A percentile compares a stretch with the other conserved stretches of the same genome.
These are phyloP conservation scores for Brachionus asplanchnoidis DNA, from an alignment of 1,140 invertebrate genomes.

Conservation along the genomic window DNA sequence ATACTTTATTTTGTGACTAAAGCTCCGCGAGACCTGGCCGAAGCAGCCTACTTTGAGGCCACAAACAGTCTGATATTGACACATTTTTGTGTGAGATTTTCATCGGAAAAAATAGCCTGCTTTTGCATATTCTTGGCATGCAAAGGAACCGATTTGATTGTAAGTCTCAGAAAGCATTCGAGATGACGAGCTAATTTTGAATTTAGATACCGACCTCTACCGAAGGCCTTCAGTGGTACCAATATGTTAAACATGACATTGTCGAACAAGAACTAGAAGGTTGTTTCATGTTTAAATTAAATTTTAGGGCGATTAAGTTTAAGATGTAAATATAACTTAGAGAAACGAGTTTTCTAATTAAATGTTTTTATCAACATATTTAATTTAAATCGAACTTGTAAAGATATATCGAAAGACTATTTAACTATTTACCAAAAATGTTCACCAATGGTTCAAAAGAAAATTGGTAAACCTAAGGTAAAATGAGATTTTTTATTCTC, in stretches of 20 bases:
- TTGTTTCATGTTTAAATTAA: conserved; percentile 11
- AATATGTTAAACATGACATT: conserved; percentile 70
- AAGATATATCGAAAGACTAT: conserved; percentile 40
- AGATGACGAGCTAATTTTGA: conserved; percentile 15
- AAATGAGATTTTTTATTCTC: neutral
- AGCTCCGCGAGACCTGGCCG: conserved; percentile 88
- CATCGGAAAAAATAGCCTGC: conserved; percentile 88
- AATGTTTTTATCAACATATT: conserved; percentile 4
- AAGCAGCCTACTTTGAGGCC: conserved; percentile 95
- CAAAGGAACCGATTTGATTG: conserved; percentile 38
- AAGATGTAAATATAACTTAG: neutral
- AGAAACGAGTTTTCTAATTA: neutral
- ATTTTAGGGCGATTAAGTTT: conserved; percentile 1
- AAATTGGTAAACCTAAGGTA: conserved; percentile 35
- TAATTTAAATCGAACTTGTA: conserved; percentile 15
- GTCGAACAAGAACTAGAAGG: conserved; percentile 40
- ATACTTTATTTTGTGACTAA: conserved; percentile 46
- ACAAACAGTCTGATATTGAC: conserved; percentile 93
- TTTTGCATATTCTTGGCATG: conserved; percentile 93
- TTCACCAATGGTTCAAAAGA: conserved; percentile 16
- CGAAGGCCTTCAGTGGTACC: conserved; percentile 88
- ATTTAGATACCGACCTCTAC: conserved; percentile 76
- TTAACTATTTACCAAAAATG: conserved; percentile 39
- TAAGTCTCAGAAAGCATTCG: neutral
- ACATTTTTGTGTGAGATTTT: conserved; percentile 91